Evolutionary conservation across 2,113 vertebrate species (phyloP).

Genomic region (Nothobranchius furzeri): DNA sequence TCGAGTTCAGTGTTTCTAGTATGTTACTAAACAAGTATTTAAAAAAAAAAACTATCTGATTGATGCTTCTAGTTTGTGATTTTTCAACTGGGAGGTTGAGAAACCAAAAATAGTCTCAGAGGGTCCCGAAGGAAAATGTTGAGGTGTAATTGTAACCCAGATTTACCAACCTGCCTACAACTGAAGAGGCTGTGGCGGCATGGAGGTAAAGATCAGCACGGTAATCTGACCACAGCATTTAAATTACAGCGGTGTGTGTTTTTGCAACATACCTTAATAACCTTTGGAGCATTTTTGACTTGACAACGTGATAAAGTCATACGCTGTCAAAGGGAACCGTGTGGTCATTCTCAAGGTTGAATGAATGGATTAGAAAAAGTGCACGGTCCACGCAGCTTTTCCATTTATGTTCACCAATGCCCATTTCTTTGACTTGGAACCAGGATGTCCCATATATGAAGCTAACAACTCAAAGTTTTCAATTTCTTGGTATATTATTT

Average conservation of each 20-base stretch:
- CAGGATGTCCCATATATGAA: too few relatives aligned
- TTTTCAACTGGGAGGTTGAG: slow-evolving; percentile 9
- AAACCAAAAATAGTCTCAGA: not conserved
- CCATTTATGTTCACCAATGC: too few relatives aligned
- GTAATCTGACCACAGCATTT: too few relatives aligned
- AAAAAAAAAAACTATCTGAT: slow-evolving; percentile 4
- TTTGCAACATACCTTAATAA: not conserved
- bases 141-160: not conserved
- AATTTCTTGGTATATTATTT: too few relatives aligned
- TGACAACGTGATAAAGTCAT: slow-evolving; percentile 23
- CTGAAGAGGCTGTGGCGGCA: too few relatives aligned
- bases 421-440: too few relatives aligned
- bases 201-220: too few relatives aligned
- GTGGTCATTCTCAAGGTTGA: not conserved
- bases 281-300: not conserved
- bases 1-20: not conserved
- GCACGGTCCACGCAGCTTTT: too few relatives aligned
- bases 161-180: slow-evolving; percentile 5
- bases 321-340: not conserved
- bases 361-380: slow-evolving; percentile 36
- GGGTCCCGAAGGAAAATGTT: slow-evolving; percentile 13
- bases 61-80: slow-evolving; percentile 8
- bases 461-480: too few relatives aligned
- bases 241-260: too few relatives aligned
- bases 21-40: not conserved